These are phyloP conservation scores for Conus canariensis DNA, from an alignment of 2,888 invertebrate genomes.

Conservation along the genomic window DNA sequence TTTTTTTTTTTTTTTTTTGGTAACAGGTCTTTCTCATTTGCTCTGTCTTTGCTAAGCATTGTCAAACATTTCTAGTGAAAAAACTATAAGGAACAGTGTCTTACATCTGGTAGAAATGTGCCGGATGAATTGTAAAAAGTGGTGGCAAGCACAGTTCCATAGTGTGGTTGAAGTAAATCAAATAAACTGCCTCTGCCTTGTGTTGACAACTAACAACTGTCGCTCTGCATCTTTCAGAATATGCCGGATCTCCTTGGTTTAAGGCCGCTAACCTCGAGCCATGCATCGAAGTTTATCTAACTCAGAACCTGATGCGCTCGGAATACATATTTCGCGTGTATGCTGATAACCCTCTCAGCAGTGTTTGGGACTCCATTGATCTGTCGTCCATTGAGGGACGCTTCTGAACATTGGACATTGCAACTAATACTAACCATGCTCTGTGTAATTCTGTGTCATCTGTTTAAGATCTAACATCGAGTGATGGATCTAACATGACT, in stretches of 20 bases:
- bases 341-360: constrained; percentile 70
- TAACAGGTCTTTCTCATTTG: background rate
- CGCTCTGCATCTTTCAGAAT: constrained; percentile 53
- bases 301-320: constrained; percentile 61
- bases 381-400: constrained; percentile 55
- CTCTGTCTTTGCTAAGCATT: background rate
- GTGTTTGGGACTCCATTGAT: constrained; percentile 56
- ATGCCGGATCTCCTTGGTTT: constrained; percentile 53
- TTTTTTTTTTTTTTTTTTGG: too few species aligned
- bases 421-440: background rate
- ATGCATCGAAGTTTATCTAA: constrained; percentile 55
- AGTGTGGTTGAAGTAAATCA: background rate
- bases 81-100: background rate
- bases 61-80: background rate
- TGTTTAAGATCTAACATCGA: background rate
- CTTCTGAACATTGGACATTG: constrained; percentile 43
- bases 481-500: background rate
- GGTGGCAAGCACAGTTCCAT: background rate
- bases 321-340: constrained; percentile 74
- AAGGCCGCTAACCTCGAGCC: constrained; percentile 55
- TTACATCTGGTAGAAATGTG: background rate
- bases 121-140: background rate
- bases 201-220: background rate
- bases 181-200: too few species aligned
- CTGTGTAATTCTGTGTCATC: background rate